Conservation (phyloP, 1,140 invertebrate species). For the Cydia fagiglandana region DNA sequence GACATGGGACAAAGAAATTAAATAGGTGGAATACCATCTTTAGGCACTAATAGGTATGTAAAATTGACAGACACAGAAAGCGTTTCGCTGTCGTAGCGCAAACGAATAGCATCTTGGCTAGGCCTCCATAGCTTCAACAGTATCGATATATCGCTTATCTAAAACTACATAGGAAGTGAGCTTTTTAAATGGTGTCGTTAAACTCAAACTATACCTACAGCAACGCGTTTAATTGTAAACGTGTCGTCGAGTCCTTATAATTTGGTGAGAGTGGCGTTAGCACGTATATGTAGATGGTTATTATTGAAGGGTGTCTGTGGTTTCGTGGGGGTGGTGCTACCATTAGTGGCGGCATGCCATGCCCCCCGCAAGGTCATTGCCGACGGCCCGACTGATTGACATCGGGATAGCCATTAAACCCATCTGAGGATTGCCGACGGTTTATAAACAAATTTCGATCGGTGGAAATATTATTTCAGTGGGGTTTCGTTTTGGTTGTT, state of each 20-base stretch:
- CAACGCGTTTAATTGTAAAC: background rate
- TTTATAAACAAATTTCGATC: constrained; percentile 4
- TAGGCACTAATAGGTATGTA: too few species aligned
- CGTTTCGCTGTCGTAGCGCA: too few species aligned
- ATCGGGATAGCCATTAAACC: constrained; percentile 38
- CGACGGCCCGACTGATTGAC: constrained; percentile 50
- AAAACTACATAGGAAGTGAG: background rate
- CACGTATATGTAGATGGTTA: background rate
- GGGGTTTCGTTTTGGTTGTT: background rate
- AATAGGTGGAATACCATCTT: too few species aligned
- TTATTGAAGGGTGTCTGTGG: constrained; percentile 26
- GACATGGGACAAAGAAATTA: too few species aligned
- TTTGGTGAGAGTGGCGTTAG: constrained; percentile 11
- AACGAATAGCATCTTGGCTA: too few species aligned
- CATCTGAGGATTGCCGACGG: background rate
- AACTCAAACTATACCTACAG: background rate
- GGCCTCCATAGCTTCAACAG: background rate
- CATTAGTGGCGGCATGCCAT: background rate
- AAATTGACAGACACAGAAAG: too few species aligned
- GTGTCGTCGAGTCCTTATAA: constrained; percentile 11
- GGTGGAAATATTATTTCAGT: background rate
- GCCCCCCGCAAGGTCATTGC: constrained; percentile 54
- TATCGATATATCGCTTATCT: background rate
- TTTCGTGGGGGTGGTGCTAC: constrained; percentile 11
- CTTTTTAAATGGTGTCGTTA: background rate